Percentiles rank a stretch among this genome's conserved stretches.
Evolutionary conservation across 1,140 invertebrate genomes (phyloP).

Genomic region (Lamellibrachia luymesi): DNA sequence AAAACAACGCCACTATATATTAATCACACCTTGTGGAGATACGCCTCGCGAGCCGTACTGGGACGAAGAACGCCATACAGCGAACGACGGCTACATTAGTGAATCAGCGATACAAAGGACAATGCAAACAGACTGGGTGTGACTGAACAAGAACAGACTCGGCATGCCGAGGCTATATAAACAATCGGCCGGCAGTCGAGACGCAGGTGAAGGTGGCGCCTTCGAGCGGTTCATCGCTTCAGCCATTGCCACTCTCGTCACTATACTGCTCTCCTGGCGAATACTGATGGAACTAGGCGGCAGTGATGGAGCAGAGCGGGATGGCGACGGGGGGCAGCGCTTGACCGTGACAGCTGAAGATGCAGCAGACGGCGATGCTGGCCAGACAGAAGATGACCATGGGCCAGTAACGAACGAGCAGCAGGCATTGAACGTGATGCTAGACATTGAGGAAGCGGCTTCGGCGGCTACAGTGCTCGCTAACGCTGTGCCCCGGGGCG

Average conservation of each 20-base stretch:
- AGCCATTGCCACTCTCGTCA: conserved; percentile 50
- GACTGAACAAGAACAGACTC: background rate
- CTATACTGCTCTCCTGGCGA: conserved; percentile 52
- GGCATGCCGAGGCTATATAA: background rate
- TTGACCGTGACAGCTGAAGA: background rate
- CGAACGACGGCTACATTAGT: background rate
- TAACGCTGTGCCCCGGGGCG: background rate
- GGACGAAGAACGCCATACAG: background rate
- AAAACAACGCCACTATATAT: background rate
- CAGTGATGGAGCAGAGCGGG: background rate
- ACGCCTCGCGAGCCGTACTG: background rate
- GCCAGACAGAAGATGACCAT: background rate
- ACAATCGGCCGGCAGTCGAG: conserved; percentile 12
- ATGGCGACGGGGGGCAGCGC: too few species aligned
- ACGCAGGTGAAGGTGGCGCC: conserved; percentile 40
- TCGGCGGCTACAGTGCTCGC: background rate
- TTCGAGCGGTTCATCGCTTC: conserved; percentile 51
- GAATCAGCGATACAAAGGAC: background rate
- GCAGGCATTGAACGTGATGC: background rate
- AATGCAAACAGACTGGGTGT: background rate
- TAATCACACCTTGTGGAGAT: background rate
- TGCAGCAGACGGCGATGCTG: too few species aligned
- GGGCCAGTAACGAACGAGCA: background rate
- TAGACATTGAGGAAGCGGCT: background rate
- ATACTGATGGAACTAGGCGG: conserved; percentile 38